Conservation (phyloP, 2,113 vertebrate genomes). For the Tinamus guttatus region DNA sequence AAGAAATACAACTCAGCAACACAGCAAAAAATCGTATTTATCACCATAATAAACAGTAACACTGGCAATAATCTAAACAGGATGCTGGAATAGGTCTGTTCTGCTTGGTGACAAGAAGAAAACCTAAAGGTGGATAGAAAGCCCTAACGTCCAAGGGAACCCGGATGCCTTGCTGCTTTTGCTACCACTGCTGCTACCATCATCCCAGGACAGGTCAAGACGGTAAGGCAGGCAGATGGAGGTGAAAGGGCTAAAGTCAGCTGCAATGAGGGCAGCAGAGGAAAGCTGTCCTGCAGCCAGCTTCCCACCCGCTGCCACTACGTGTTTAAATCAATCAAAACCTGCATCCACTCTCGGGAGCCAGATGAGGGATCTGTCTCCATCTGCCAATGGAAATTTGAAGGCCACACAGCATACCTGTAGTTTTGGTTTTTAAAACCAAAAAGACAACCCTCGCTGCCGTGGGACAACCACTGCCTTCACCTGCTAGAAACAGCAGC, state of each 20-base stretch:
- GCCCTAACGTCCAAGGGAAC: background rate
- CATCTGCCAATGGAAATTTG: background rate
- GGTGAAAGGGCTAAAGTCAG: background rate
- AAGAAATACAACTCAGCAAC: background rate
- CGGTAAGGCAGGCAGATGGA: background rate
- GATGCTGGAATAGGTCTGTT: background rate
- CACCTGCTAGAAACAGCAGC: no score
- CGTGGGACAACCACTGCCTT: background rate
- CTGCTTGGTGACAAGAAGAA: background rate
- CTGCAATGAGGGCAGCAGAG: rapidly evolving
- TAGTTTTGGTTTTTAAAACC: background rate
- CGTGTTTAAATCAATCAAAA: background rate
- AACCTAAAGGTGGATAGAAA: background rate
- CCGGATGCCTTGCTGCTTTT: background rate
- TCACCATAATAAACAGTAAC: background rate
- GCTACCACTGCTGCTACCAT: background rate
- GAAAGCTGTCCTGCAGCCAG: background rate
- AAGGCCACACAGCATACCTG: background rate
- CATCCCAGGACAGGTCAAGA: background rate
- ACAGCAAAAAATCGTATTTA: background rate
- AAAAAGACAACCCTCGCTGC: background rate
- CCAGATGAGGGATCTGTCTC: background rate
- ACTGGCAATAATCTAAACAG: background rate
- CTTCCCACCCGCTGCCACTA: background rate
- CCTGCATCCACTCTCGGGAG: background rate